These are phyloP conservation scores for Lobophora halterata DNA, from an alignment of 2,888 invertebrate genomes.

Conservation along the genomic window DNA sequence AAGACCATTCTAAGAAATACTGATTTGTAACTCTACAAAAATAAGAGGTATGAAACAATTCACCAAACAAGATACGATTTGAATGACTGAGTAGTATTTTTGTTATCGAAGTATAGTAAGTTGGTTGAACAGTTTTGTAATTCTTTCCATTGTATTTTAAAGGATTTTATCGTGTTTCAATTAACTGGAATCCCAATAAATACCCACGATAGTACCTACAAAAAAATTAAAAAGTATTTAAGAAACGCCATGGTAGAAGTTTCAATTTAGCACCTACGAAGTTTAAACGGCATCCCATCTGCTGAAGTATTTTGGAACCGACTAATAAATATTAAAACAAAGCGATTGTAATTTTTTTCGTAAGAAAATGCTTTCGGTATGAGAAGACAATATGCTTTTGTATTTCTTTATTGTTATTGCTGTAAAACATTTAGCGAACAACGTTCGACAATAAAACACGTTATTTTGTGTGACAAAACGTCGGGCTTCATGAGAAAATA, in stretches of 20 bases:
- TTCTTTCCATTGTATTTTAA: constrained; percentile 17
- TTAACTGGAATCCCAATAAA: constrained; percentile 26
- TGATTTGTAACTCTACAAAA: constrained; percentile 2
- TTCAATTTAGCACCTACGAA: constrained; percentile 58
- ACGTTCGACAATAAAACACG: constrained; percentile 70
- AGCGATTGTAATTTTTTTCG: constrained; percentile 64
- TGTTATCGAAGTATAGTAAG: constrained; percentile 14
- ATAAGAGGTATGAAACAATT: not conserved
- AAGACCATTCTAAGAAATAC: constrained; percentile 30
- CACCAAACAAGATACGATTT: not conserved
- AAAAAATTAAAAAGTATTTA: constrained; percentile 38
- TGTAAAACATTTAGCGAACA: constrained; percentile 76
- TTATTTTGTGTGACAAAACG: constrained; percentile 81
- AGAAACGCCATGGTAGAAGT: constrained; percentile 34
- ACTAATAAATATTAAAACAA: constrained; percentile 73
- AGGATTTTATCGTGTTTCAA: constrained; percentile 20
- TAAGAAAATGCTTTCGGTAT: constrained; percentile 64
- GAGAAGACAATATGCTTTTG: constrained; percentile 73
- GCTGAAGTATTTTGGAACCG: constrained; percentile 63
- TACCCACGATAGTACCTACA: constrained; percentile 12
- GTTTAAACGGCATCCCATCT: constrained; percentile 48
- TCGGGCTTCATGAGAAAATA: constrained; percentile 79
- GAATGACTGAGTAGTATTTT: constrained; percentile 3
- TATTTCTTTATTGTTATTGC: constrained; percentile 79
- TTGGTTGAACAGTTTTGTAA: constrained; percentile 15